Base-by-base conservation (phyloP, 2,888 invertebrate species). In the Brachycybe producta region DNA sequence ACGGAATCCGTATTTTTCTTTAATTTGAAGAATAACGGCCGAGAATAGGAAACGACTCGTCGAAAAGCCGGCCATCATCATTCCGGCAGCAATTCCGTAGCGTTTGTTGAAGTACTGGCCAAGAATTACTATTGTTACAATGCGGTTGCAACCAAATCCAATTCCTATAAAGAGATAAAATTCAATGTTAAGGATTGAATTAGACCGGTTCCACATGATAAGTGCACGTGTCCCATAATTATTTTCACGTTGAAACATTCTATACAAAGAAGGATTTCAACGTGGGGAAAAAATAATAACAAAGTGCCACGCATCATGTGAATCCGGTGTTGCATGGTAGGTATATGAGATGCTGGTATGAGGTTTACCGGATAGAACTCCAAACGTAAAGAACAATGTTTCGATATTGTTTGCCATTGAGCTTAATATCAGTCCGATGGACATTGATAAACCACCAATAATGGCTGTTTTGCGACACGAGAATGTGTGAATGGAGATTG, bases 1-100 rank as follows among this genome's bases (percentile, higher is more conserved):
- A 24, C 21, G 5, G 28, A 23, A 51, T 8, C 38, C 45, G 42
- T 59, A 59, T 15, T 48, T 47, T 2, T 52, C 52, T 19, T 58
- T 49, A 11, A 61, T 54, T 32, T n/a, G n/a, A n/a, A n/a, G n/a
- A n/a, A n/a, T n/a, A n/a, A n/a, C n/a, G n/a, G n/a, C n/a, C n/a
- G 49, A 30, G 27, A 49, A 49, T 11, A 42, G 15, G 19, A 49
- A 23, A 26, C 49, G 17, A 27, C 49, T 41, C n/a, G 27, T 38
- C 4, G 39, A 38, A 30, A 49, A 49, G 5, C 49, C 49, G 24
- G 49, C 40, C 32, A 49, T 41, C 30, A 32, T 41, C 1, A 49
- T 49, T 13, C 49, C 49, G 4, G 49, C 40, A n/a, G 38, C n/a
- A 11, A 49, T 41, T 2, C 30, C 4, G 8, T 27, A 49, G 5